phyloP scores from a whole-genome alignment of 30 jellyfish, hydroid and myxozoan genomes.

The Aurelia coerulea region DNA sequence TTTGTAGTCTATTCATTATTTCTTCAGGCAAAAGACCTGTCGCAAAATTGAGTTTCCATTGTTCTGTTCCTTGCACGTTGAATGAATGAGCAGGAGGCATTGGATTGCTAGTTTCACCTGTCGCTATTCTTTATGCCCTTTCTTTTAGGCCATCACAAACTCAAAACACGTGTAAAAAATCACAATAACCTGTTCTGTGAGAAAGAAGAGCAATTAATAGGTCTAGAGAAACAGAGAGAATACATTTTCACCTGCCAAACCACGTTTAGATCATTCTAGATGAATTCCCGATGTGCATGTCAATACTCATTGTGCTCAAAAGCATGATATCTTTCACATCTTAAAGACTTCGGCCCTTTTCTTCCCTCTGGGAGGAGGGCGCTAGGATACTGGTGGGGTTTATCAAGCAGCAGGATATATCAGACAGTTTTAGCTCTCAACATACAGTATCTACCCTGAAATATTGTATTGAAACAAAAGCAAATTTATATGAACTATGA shows the following conservation, averaged over 20 bases:
- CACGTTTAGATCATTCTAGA: neutral
- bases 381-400: too few relatives aligned
- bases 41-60: slow-evolving; percentile 25
- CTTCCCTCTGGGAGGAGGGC: too few relatives aligned
- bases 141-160: slow-evolving; percentile 35
- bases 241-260: slow-evolving; percentile 6
- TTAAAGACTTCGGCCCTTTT: too few relatives aligned
- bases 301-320: too few relatives aligned
- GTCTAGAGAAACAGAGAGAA: neutral
- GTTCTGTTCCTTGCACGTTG: slow-evolving; percentile 61
- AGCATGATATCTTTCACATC: too few relatives aligned
- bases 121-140: slow-evolving; percentile 10
- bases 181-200: neutral
- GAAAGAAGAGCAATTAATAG: neutral
- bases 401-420: neutral
- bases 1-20: slow-evolving; percentile 53
- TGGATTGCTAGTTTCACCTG: slow-evolving; percentile 59
- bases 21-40: slow-evolving; percentile 57
- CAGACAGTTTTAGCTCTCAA: too few relatives aligned
- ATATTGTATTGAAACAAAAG: too few relatives aligned
- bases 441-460: too few relatives aligned
- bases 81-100: slow-evolving; percentile 54
- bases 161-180: slow-evolving; percentile 30
- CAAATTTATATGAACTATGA: too few relatives aligned
- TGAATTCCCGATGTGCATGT: too few relatives aligned